Conservation (phyloP, 2,888 invertebrate genomes). For the Epistrophella euchroma region DNA sequence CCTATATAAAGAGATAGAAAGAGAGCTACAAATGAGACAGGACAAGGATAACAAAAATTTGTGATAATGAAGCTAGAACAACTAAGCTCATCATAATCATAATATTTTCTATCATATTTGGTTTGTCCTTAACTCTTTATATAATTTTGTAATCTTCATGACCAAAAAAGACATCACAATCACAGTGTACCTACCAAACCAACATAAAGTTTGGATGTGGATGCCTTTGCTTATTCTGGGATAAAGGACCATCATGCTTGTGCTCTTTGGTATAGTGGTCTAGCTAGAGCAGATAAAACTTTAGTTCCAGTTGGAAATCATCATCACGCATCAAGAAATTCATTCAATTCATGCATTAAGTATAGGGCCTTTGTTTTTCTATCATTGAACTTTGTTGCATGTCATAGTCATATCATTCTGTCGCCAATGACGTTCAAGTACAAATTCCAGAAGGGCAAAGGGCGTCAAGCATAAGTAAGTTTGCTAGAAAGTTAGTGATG, state of each 20-base stretch:
- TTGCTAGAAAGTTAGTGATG: conserved; percentile 7
- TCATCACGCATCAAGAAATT: conserved; percentile 30
- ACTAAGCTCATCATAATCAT: conserved; percentile 11
- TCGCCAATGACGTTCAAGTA: conserved; percentile 16
- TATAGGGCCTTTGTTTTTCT: conserved; percentile 9
- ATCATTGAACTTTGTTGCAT: conserved; percentile 29
- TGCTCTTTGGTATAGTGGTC: neutral
- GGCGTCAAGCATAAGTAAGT: conserved; percentile 5
- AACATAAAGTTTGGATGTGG: neutral
- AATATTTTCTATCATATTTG: conserved; percentile 12
- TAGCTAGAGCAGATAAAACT: conserved; percentile 11
- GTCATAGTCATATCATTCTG: conserved; percentile 27
- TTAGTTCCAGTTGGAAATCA: conserved; percentile 12
- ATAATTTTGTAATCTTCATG: conserved; percentile 5
- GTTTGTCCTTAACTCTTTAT: conserved; percentile 13
- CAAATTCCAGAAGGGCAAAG: neutral
- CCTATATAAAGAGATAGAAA: neutral
- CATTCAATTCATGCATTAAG: conserved; percentile 29
- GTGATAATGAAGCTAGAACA: conserved; percentile 29
- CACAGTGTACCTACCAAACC: too few species aligned
- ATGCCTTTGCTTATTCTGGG: neutral
- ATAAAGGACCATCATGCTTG: conserved; percentile 2
- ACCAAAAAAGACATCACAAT: conserved; percentile 21
- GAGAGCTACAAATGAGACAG: conserved; percentile 6
- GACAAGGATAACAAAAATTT: conserved; percentile 5